Conservation (phyloP, 2,113 vertebrate genomes). For the Centropus unirufus region DNA sequence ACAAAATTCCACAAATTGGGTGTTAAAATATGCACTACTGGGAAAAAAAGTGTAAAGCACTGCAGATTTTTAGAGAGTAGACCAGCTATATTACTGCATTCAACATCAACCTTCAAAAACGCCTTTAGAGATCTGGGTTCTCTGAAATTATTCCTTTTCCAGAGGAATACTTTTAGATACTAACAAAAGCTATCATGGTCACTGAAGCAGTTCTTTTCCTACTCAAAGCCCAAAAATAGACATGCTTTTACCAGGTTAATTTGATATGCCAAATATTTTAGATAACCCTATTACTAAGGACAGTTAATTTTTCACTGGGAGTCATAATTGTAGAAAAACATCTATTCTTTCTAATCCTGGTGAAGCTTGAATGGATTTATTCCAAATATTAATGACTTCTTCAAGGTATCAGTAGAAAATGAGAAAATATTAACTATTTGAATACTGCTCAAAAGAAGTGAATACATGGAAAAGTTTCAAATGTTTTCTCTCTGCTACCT, state of each 20-base stretch:
- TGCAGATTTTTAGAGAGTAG: neutral
- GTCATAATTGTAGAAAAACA: neutral
- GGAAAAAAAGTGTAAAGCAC: neutral
- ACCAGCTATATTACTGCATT: neutral
- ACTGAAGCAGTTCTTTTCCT: neutral
- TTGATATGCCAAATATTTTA: neutral
- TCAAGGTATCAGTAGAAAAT: neutral
- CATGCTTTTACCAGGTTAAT: neutral
- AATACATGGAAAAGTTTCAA: neutral
- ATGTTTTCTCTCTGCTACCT: neutral
- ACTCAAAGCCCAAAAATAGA: neutral
- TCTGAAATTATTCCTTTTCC: neutral
- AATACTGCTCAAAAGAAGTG: neutral
- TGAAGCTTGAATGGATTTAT: neutral
- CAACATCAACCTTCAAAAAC: neutral
- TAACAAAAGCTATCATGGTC: neutral
- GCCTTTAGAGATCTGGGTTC: neutral
- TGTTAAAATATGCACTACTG: neutral
- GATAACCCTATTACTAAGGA: neutral
- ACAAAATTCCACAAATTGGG: neutral
- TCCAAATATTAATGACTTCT: neutral
- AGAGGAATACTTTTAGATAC: neutral
- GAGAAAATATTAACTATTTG: neutral
- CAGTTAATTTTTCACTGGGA: neutral
- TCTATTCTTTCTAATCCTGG: neutral